A percentile compares a stretch with the other conserved stretches of the same genome.
These are phyloP conservation scores for Solea solea DNA, from an alignment of 2,113 vertebrate species.

Conservation along the genomic window DNA sequence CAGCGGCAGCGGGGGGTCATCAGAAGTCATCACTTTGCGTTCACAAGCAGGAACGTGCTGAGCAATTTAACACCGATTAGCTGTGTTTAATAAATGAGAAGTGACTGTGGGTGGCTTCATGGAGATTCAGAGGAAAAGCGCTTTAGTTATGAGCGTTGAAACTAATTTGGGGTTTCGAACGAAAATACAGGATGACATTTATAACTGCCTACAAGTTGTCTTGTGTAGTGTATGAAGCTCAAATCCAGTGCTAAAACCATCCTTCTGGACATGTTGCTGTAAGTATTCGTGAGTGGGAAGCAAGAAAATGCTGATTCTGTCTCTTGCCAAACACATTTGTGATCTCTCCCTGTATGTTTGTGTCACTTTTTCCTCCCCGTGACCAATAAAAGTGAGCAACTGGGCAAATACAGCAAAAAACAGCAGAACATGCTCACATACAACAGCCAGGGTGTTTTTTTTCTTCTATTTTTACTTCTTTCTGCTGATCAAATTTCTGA, in stretches of 20 bases:
- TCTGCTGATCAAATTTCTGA: constrained; percentile 62
- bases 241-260: constrained; percentile 1
- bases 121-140: constrained; percentile 18
- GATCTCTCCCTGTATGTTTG: constrained; percentile 60
- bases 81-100: constrained; percentile 45
- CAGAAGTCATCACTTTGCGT: constrained; percentile 42
- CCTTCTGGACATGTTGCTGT: constrained; percentile 4
- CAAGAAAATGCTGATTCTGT: constrained; percentile 10
- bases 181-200: constrained; percentile 13
- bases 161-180: background rate
- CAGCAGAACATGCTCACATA: constrained; percentile 45
- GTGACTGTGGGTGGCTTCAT: constrained; percentile 10
- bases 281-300: constrained; percentile 43
- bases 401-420: constrained; percentile 12
- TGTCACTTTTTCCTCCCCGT: constrained; percentile 51
- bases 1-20: constrained; percentile 51
- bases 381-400: constrained; percentile 50
- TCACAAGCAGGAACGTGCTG: constrained; percentile 33
- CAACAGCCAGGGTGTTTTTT: constrained; percentile 55
- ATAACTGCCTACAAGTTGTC: constrained; percentile 7
- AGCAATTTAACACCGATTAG: constrained; percentile 62
- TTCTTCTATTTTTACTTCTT: constrained; percentile 57
- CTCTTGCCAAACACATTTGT: constrained; percentile 55
- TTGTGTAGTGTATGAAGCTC: background rate
- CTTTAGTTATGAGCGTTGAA: background rate